Conservation (phyloP, 2,888 invertebrate genomes). For the Nephrocerus scutellatus region DNA sequence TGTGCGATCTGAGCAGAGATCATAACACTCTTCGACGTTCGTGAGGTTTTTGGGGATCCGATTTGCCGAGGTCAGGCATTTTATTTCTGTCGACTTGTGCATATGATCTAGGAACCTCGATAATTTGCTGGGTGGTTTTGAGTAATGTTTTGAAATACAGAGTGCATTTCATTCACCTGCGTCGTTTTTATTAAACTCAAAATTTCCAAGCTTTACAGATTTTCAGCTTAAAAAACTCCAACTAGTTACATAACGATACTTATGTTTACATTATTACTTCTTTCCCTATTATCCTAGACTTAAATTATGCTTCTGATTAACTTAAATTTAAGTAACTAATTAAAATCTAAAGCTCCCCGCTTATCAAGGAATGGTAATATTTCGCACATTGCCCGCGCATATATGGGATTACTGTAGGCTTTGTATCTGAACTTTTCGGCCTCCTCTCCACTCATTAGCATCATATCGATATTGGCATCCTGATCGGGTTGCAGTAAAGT, state of each 20-base stretch:
- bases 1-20: too few species aligned
- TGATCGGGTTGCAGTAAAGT: conserved; percentile 32
- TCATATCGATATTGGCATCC: conserved; percentile 30
- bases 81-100: too few species aligned
- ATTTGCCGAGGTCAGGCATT: too few species aligned
- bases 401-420: conserved; percentile 29
- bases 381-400: conserved; percentile 31
- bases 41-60: too few species aligned
- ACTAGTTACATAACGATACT: not conserved
- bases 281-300: too few species aligned
- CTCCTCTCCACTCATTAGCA: conserved; percentile 33
- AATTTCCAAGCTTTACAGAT: conserved; percentile 4
- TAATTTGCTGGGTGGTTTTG: conserved; percentile 1
- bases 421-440: conserved; percentile 33
- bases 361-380: conserved; percentile 36
- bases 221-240: not conserved
- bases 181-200: conserved; percentile 3
- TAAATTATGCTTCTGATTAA: too few species aligned
- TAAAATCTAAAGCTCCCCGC: conserved; percentile 37
- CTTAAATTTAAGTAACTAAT: too few species aligned
- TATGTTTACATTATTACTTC: too few species aligned
- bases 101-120: too few species aligned
- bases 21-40: too few species aligned
- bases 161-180: too few species aligned
- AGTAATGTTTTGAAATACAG: conserved; percentile 3